Evolutionary conservation across 2,888 invertebrate species (phyloP).

Genomic region (Leptopilina syphax): DNA sequence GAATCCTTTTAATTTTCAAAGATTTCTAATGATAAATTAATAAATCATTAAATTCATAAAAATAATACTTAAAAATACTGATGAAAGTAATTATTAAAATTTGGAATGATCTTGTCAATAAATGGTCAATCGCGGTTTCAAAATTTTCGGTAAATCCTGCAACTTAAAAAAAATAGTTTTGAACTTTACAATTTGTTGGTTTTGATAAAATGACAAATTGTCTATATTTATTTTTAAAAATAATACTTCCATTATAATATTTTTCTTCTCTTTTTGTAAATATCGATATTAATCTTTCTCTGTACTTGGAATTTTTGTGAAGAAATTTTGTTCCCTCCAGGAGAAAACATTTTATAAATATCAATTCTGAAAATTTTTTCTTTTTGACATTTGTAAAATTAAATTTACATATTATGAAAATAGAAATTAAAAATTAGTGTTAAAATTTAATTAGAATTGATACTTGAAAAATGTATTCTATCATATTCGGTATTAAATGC

Average conservation of each 20-base stretch:
- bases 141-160: background rate
- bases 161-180: conserved; percentile 18
- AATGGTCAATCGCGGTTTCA: background rate
- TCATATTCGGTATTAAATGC: conserved; percentile 23
- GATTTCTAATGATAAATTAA: background rate
- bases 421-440: too few relatives aligned
- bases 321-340: conserved; percentile 4
- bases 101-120: background rate
- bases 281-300: background rate
- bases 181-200: background rate
- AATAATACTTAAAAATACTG: conserved; percentile 25
- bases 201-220: background rate
- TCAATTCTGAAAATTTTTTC: too few relatives aligned
- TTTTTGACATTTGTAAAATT: too few relatives aligned
- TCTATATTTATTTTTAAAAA: background rate
- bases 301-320: conserved; percentile 7
- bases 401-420: too few relatives aligned
- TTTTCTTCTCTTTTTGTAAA: background rate
- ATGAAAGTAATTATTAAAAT: conserved; percentile 1
- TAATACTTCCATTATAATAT: background rate
- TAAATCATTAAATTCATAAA: background rate
- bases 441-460: background rate
- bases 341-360: conserved; percentile 17
- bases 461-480: conserved; percentile 23
- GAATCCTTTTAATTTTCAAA: background rate